Base-by-base conservation (phyloP, 2,113 vertebrate species). In the Arothron firmamentum region DNA sequence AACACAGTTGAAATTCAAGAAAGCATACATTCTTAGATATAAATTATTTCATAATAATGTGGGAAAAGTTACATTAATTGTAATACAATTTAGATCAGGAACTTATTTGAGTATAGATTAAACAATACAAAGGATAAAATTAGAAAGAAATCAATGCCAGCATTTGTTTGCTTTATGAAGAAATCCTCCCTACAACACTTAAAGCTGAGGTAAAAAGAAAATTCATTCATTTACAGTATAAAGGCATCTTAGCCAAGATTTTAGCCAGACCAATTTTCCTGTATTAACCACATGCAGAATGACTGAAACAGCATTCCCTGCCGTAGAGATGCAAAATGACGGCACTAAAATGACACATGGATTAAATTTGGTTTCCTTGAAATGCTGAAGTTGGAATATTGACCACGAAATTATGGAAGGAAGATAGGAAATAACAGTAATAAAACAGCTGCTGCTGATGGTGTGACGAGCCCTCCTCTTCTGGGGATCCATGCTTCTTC, bases 401-500 rank as follows among this genome's bases (percentile, higher is more conserved):
- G 46, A 18, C 3, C 4, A 1, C 19, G 1, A 0, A n/a, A 50
- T 38, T 50, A 58, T 0, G 34, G 23, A 11, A 49, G 65, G 74
- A 19, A 65, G 0, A 59, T 65, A 77, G 8, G 56, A 28, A n/a
- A 62, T 3, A 15, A 59, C 12, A 1, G 59, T 41, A 23, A 73
- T 6, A 5, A 67, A 5, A 53, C 72, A 0, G 18, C 50, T 72
- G 47, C 11, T 63, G 31, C 52, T 28, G 47, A 75, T 52, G 43
- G 52, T 49, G 17, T 61, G n/a, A 16, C 63, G 17, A 49, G 62
- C 75, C 47, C 23, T 81, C 51, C 61, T 59, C 52, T 78, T 81
- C 48, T 28, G 34, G 3, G 55, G 68, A 38, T 75, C 65, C 6
- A 67, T 2, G 5, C 55, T 12, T 63, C 31, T 16, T 56, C 62